phyloP scores from a whole-genome alignment of 2,113 vertebrate species.

The Pollachius pollachius region DNA sequence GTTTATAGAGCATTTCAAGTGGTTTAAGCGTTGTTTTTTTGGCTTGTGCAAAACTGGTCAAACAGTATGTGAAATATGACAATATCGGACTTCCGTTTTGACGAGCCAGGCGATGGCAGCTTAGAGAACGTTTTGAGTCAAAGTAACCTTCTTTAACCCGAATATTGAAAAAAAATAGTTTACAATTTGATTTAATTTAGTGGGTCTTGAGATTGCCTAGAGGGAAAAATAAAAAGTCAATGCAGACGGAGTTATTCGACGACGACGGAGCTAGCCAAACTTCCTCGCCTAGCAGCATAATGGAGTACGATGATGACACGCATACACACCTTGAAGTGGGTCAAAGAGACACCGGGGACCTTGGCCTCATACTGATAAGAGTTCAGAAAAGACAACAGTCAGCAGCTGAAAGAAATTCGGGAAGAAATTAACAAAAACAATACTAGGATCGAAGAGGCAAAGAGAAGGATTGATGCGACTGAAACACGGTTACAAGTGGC shows the following conservation, averaged over 20 bases:
- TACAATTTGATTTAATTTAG: background rate
- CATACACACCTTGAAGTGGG: background rate
- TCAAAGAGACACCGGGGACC: background rate
- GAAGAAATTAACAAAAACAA: slow-evolving; percentile 15
- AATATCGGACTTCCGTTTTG: background rate
- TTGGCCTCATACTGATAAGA: slow-evolving; percentile 17
- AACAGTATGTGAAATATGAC: too few relatives aligned
- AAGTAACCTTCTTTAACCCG: background rate
- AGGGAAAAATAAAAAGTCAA: background rate
- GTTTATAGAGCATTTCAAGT: too few relatives aligned
- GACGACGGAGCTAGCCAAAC: background rate
- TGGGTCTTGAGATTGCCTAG: too few relatives aligned
- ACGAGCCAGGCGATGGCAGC: background rate
- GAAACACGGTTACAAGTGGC: slow-evolving; percentile 7
- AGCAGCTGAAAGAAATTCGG: slow-evolving; percentile 8
- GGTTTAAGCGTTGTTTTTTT: too few relatives aligned
- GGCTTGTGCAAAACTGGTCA: too few relatives aligned
- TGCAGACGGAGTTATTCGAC: background rate
- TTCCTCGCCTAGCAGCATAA: background rate
- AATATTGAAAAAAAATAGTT: background rate
- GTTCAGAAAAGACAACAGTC: slow-evolving; percentile 11
- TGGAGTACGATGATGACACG: background rate
- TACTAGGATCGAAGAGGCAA: slow-evolving; percentile 8
- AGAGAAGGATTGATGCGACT: slow-evolving; percentile 3
- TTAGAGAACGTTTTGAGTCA: too few relatives aligned